Evolutionary conservation across 1,140 invertebrate species (phyloP).

Genomic region (Neuroterus valhalla): DNA sequence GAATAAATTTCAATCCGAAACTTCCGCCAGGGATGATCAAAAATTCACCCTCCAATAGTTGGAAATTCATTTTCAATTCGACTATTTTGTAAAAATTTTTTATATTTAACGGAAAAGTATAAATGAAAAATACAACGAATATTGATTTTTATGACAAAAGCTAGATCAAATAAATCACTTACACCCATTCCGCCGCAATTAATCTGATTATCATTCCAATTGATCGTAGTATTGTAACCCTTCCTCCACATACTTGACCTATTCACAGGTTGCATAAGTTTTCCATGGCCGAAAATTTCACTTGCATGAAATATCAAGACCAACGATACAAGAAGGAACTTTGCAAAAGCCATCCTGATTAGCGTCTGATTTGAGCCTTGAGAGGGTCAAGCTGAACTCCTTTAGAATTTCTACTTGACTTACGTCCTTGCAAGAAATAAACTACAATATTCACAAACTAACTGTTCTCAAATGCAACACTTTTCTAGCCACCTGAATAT

Average conservation of each 20-base stretch:
- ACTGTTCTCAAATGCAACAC: too few species aligned
- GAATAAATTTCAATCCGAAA: too few species aligned
- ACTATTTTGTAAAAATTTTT: too few species aligned
- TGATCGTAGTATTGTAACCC: slow-evolving; percentile 82
- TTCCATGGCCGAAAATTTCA: slow-evolving; percentile 76
- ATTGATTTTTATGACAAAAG: too few species aligned
- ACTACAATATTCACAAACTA: too few species aligned
- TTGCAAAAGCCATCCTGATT: not conserved
- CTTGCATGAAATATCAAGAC: not conserved
- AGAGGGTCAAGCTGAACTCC: not conserved
- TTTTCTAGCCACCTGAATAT: too few species aligned
- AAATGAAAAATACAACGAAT: too few species aligned
- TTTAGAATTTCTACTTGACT: not conserved
- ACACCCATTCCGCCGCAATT: not conserved
- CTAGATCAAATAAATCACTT: not conserved
- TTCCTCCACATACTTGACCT: slow-evolving; percentile 80
- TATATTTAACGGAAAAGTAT: too few species aligned
- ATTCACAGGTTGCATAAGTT: slow-evolving; percentile 78
- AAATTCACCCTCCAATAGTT: too few species aligned
- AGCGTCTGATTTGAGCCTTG: not conserved
- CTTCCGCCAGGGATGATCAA: too few species aligned
- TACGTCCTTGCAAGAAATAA: not conserved
- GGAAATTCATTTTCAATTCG: too few species aligned
- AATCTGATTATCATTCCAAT: slow-evolving; percentile 79
- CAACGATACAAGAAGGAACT: not conserved